phyloP scores from a whole-genome alignment of 2,113 vertebrate species.

The Ptyas mucosa region DNA sequence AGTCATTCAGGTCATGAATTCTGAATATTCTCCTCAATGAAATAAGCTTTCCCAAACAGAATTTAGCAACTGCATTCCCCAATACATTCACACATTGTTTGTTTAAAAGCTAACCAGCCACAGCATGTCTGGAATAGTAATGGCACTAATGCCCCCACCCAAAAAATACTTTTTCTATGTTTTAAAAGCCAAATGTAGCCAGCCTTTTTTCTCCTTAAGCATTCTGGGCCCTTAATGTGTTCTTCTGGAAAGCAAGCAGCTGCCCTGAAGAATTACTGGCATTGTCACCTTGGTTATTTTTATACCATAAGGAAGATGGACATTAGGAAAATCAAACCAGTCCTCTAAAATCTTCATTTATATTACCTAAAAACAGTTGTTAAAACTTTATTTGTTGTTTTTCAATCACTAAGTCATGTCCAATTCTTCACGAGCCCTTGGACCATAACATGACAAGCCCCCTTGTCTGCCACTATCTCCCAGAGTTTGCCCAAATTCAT shows the following conservation, averaged over 20 bases:
- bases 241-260: not conserved
- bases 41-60: slow-evolving; percentile 6
- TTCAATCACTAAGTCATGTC: not conserved
- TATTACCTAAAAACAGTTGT: not conserved
- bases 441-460: not conserved
- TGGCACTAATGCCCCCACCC: not conserved
- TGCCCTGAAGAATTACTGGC: not conserved
- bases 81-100: not conserved
- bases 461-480: not conserved
- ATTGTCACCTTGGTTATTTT: not conserved
- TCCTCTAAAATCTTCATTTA: rapidly evolving
- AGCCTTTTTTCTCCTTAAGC: not conserved
- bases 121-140: not conserved
- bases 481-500: not conserved
- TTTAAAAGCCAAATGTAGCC: not conserved
- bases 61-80: not conserved
- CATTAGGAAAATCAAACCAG: not conserved
- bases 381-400: not conserved
- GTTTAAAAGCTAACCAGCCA: not conserved
- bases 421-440: not conserved
- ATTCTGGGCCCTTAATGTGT: not conserved
- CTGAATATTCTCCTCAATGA: not conserved
- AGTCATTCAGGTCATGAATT: slow-evolving; percentile 7
- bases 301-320: not conserved
- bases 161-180: not conserved